A percentile compares a stretch with the other conserved stretches of the same genome.
These are phyloP conservation scores for Endotricha flammealis DNA, from an alignment of 2,888 invertebrate species.

Conservation along the genomic window DNA sequence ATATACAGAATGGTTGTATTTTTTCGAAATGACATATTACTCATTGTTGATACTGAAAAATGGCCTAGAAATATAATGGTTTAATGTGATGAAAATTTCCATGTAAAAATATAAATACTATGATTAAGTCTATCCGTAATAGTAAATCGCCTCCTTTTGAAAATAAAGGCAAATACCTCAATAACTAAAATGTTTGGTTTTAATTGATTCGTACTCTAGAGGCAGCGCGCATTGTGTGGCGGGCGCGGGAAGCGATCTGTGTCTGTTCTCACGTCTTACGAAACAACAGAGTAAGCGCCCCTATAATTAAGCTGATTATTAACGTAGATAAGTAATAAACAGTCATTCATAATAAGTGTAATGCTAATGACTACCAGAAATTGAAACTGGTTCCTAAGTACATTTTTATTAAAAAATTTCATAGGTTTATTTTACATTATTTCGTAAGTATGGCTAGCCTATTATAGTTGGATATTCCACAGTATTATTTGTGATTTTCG, in stretches of 20 bases:
- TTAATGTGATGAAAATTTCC: conserved; percentile 76
- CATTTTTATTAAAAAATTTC: too few species aligned
- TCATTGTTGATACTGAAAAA: conserved; percentile 69
- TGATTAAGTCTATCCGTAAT: conserved; percentile 71
- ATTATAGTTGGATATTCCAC: too few species aligned
- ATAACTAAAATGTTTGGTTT: conserved; percentile 62
- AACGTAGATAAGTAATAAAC: conserved; percentile 1
- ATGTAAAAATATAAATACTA: conserved; percentile 77
- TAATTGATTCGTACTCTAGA: conserved; percentile 32
- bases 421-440: too few species aligned
- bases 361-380: too few species aligned
- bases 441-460: too few species aligned
- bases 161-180: conserved; percentile 76
- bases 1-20: conserved; percentile 72
- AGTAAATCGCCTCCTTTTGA: conserved; percentile 74
- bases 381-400: too few species aligned
- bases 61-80: conserved; percentile 70
- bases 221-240: conserved; percentile 1
- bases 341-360: background rate
- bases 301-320: conserved; percentile 4
- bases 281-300: background rate
- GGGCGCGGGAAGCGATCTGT: conserved; percentile 3
- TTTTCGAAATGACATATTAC: conserved; percentile 67
- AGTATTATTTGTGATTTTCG: too few species aligned
- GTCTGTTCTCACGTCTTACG: conserved; percentile 11